These are phyloP conservation scores for Agonopterix subpropinquella DNA, from an alignment of 2,888 invertebrate species.

Conservation along the genomic window DNA sequence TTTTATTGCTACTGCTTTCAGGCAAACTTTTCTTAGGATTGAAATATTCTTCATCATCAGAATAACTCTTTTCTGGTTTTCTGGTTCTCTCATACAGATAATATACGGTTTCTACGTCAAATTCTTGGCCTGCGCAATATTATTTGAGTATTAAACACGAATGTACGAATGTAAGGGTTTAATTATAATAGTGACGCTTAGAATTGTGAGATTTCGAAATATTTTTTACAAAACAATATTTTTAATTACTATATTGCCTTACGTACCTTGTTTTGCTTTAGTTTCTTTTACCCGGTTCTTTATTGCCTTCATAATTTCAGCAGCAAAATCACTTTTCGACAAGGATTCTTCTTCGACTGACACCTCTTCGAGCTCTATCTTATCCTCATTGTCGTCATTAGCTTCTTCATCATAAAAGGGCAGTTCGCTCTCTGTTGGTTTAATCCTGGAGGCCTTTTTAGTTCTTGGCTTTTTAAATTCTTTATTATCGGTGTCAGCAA, in stretches of 20 bases:
- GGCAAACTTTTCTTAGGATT: constrained; percentile 46
- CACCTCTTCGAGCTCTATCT: constrained; percentile 19
- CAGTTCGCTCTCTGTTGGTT: too few relatives aligned
- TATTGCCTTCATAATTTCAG: constrained; percentile 69
- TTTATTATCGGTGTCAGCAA: too few relatives aligned
- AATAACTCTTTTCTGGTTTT: constrained; percentile 21
- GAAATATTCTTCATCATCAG: constrained; percentile 49
- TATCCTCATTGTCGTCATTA: constrained; percentile 2
- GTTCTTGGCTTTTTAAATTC: constrained; percentile 14
- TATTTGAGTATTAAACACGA: too few relatives aligned
- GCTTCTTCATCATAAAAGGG: too few relatives aligned
- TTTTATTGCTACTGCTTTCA: constrained; percentile 19
- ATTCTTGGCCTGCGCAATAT: constrained; percentile 28
- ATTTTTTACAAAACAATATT: too few relatives aligned
- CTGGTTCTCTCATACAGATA: constrained; percentile 54
- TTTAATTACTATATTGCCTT: too few relatives aligned
- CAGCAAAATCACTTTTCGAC: constrained; percentile 54
- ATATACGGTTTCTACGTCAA: constrained; percentile 69
- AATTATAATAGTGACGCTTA: too few relatives aligned
- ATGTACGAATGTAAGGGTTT: too few relatives aligned
- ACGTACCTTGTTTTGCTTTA: constrained; percentile 43
- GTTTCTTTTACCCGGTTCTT: constrained; percentile 66
- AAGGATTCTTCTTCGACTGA: constrained; percentile 31
- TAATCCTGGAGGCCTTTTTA: constrained; percentile 50
- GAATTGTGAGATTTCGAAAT: too few relatives aligned